Conservation (phyloP, 2,113 vertebrate genomes). For the Grantiella picta region DNA sequence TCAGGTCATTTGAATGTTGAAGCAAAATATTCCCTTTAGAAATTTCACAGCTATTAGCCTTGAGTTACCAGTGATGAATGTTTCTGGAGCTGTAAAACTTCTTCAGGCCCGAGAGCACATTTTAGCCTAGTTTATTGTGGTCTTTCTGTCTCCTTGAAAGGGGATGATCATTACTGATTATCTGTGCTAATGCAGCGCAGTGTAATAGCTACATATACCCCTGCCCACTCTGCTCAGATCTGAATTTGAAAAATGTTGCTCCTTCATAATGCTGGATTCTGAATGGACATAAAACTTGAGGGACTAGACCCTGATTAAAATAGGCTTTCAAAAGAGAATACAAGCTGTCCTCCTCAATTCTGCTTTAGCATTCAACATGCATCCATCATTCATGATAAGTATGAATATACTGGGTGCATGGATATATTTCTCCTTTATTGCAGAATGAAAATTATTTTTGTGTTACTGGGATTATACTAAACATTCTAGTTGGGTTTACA, state of each 20-base stretch:
- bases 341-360: neutral
- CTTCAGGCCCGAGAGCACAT: conserved; percentile 30
- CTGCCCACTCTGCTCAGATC: neutral
- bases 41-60: conserved; percentile 49
- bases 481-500: neutral
- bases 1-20: conserved; percentile 49
- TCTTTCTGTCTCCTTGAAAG: neutral
- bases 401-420: neutral
- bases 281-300: neutral
- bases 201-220: neutral
- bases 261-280: neutral
- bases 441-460: neutral
- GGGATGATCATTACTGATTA: neutral
- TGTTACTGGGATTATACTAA: neutral
- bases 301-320: neutral
- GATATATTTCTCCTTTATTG: neutral
- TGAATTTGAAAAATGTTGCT: neutral
- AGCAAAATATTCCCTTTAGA: conserved; percentile 51
- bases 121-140: conserved; percentile 32
- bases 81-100: conserved; percentile 21
- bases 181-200: neutral
- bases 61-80: conserved; percentile 14
- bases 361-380: neutral
- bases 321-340: neutral
- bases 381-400: neutral